Percentiles rank a stretch among this genome's conserved stretches.
These are phyloP conservation scores for Gobius niger DNA, from an alignment of 2,113 vertebrate species.

Conservation along the genomic window DNA sequence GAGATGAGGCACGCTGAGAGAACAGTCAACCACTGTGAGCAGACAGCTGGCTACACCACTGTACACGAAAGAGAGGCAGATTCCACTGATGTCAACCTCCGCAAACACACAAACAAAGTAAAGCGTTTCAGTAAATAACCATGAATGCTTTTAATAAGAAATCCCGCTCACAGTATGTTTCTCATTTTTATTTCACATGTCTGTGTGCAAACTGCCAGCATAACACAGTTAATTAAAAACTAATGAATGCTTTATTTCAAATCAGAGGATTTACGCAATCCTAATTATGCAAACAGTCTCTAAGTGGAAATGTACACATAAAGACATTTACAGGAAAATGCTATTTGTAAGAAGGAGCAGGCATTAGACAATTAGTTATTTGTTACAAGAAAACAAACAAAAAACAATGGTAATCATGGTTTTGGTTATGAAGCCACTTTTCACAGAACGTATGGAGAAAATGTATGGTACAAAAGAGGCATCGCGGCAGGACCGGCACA, in stretches of 20 bases:
- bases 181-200: neutral
- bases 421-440: too few species aligned
- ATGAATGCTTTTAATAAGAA: neutral
- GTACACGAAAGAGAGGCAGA: conserved; percentile 21
- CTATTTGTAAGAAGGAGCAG: neutral
- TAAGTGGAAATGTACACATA: conserved; percentile 7
- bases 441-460: too few species aligned
- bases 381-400: neutral
- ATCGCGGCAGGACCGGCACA: too few species aligned
- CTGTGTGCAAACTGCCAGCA: conserved; percentile 11
- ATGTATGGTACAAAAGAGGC: too few species aligned
- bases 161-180: neutral
- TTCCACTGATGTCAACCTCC: conserved; percentile 18
- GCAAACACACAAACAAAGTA: neutral
- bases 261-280: neutral
- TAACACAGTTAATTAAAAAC: conserved; percentile 13
- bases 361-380: neutral
- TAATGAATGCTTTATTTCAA: conserved; percentile 14
- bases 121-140: neutral
- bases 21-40: conserved; percentile 33
- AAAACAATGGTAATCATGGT: too few species aligned
- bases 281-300: conserved; percentile 13
- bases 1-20: conserved; percentile 37
- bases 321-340: neutral
- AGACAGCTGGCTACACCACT: conserved; percentile 42